Percentiles rank a stretch among this genome's conserved stretches.
Evolutionary conservation across 2,888 invertebrate species (phyloP).

Genomic region (Hirtodrosophila confusa): DNA sequence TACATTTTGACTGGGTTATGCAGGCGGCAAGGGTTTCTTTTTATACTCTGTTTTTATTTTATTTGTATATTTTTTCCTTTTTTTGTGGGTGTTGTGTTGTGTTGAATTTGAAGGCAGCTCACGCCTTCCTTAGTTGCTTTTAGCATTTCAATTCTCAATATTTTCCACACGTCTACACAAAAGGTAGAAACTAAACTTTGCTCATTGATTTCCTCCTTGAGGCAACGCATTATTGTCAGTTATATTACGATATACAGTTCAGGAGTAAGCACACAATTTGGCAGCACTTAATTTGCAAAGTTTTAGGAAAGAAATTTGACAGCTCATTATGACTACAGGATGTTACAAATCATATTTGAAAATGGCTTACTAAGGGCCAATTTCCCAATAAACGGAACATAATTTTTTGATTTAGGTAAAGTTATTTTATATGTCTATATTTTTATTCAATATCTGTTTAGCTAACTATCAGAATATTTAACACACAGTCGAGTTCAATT

Average conservation of each 20-base stretch:
- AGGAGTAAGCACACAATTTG: background rate
- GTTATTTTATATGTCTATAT: too few relatives aligned
- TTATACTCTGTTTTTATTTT: background rate
- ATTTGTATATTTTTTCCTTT: background rate
- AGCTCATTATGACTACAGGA: background rate
- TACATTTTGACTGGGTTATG: constrained; percentile 42
- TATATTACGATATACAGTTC: background rate
- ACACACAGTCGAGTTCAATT: too few relatives aligned
- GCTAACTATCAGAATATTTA: too few relatives aligned
- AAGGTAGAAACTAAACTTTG: constrained; percentile 55
- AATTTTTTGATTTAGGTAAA: too few relatives aligned
- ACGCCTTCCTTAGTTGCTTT: constrained; percentile 55
- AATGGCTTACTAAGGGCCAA: too few relatives aligned
- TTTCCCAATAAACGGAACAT: too few relatives aligned
- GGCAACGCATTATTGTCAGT: constrained; percentile 15
- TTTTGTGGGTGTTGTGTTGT: constrained; percentile 17
- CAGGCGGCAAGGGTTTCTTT: constrained; percentile 45
- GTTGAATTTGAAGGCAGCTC: constrained; percentile 70
- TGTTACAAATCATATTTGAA: background rate
- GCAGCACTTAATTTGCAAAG: constrained; percentile 3
- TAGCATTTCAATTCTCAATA: constrained; percentile 58
- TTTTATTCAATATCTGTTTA: too few relatives aligned
- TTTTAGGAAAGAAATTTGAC: background rate
- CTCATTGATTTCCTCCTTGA: constrained; percentile 48
- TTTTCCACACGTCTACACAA: constrained; percentile 76